Evolutionary conservation across 23 tunicate genomes (phyloP), one percentile per base, ranked within the genome.

Genomic region (Styela clava): DNA sequence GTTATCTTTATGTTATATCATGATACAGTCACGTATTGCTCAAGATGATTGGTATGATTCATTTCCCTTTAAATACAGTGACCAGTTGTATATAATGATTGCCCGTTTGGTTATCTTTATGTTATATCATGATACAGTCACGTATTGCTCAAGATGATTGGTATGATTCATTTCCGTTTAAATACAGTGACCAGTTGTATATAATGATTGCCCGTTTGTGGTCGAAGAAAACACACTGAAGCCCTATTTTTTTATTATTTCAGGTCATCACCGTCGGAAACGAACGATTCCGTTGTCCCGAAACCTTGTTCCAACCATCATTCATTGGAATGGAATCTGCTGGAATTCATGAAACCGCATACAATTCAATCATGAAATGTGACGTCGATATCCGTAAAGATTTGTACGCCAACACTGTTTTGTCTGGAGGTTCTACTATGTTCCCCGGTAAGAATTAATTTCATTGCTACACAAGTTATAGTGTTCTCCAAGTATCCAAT

Each of bases 241-340:
- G 12, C 56, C 12, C 12, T 7, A 5, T 12, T 44, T 44, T 12
- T 44, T 5, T 12, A 44, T 44, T 65, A 28, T 61, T 3, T 18
- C 64, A 85, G 89, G 92, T 87, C 52, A 87, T 92, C 61, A 87
- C 92, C 0, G 87, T 92, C 29, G 97, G 97, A 64, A 92, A 87
- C 88, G 97, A 94, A 76, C 90, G 98, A 84, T 94, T 94, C 94
- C 89, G 98, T 32, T 94, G 98, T 86, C 98, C 98, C 64, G 98
- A 94, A 64, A 76, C 98, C 31, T 87, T 94, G 31, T 94, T 85
- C 94, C 98, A 94, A 74, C 98, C 98, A 30, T 76, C 98, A 31
- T 94, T 94, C 85, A 62, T 88, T 33, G 98, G 94, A 23, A 94
- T 94, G 94, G 98, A 94, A 85, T 81, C 98, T 29, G 94, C 98